Evolutionary conservation across 1,140 invertebrate genomes (phyloP), one percentile per base, ranked within the genome.

Genomic region (Contarinia nasturtii): DNA sequence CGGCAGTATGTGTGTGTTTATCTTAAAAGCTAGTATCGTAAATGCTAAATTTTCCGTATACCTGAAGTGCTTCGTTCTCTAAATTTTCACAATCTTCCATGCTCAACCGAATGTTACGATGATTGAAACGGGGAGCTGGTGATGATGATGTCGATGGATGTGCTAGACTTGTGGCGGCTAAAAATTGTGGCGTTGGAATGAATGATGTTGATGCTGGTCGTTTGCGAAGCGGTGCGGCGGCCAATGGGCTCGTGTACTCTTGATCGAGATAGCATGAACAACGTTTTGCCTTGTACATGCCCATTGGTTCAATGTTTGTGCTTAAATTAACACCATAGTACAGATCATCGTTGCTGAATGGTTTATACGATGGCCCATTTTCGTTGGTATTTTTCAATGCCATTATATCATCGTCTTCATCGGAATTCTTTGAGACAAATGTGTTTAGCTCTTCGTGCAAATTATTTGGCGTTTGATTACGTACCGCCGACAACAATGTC

Each of bases 271-370:
- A 18, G 22, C 43, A 44, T 15, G 43, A 44, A 33, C 43, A 44
- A 22, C 43, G 43, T 44, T 38, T 38, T n/a, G 12, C 17, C 14
- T n/a, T 17, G 36, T 3, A n/a, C 36, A 5, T 7, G 4, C 17
- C 14, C 17, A 38, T 17, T 38, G 36, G 12, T 38, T 5, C 36
- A 14, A 38, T 44, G 43, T 44, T 18, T 43, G 18, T n/a, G 41
- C 20, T 44, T n/a, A 44, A 17, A 33, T 44, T 44, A 20, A 44
- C 43, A 14, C 43, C 43, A 44, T 44, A 21, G 22, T 44, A 44
- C 14, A 44, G 27, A n/a, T 12, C 10, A 27, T 44, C 43, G 27
- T 44, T 21, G 12, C 22, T 33, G 22, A 44, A 44, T 14, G 21
- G 21, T 33, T 44, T 44, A 15, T 44, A 44, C 21, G 22, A 22